These are phyloP conservation scores for Lutraria lutraria DNA, from an alignment of 2,888 invertebrate genomes.

Conservation along the genomic window DNA sequence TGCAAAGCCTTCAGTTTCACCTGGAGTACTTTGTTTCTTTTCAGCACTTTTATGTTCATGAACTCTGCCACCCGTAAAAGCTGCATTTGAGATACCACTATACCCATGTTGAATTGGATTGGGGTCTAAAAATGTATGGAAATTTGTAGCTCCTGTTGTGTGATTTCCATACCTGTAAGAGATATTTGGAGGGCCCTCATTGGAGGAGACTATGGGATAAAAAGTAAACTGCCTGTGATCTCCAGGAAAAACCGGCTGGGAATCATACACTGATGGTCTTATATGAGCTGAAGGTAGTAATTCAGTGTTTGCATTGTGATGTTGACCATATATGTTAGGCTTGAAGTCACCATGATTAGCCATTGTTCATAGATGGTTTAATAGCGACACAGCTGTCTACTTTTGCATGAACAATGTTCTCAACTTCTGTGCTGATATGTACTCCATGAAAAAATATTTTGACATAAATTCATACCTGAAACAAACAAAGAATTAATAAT, in stretches of 20 bases:
- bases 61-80: neutral
- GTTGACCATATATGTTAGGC: constrained; percentile 10
- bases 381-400: neutral
- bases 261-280: neutral
- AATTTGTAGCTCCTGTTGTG: neutral
- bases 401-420: no score
- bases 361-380: neutral
- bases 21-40: neutral
- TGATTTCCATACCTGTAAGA: neutral
- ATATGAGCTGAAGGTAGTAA: neutral
- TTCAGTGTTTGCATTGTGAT: constrained; percentile 6
- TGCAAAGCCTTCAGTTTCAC: neutral
- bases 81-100: neutral
- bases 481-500: no score
- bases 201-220: neutral
- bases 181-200: neutral
- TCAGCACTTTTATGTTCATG: neutral
- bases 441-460: no score
- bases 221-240: neutral
- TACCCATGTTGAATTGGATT: neutral
- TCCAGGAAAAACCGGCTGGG: constrained; percentile 19
- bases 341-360: constrained; percentile 20
- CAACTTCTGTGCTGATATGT: no score
- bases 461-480: no score
- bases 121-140: neutral